Percentiles rank a stretch among this genome's conserved stretches.
These are phyloP conservation scores for Dynastes hyllus DNA, from an alignment of 2,888 invertebrate genomes.

Conservation along the genomic window DNA sequence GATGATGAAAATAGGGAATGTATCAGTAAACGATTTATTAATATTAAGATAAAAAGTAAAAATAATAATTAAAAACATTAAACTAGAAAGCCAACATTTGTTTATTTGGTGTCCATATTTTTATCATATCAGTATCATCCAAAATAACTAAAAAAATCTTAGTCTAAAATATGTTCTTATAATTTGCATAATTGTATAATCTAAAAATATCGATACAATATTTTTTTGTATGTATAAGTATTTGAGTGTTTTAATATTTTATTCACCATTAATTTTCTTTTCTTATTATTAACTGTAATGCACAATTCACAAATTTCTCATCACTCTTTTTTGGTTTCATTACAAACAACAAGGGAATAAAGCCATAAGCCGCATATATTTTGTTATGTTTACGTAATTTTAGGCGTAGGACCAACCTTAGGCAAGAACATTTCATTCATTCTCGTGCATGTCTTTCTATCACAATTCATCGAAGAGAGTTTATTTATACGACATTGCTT, in stretches of 20 bases:
- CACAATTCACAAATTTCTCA: slow-evolving; percentile 46
- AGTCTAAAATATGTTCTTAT: slow-evolving; percentile 51
- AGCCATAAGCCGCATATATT: slow-evolving; percentile 42
- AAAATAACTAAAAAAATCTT: slow-evolving; percentile 50
- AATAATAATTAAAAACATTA: slow-evolving; percentile 35
- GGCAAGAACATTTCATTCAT: no score
- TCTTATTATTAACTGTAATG: slow-evolving; percentile 34
- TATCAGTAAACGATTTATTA: slow-evolving; percentile 26
- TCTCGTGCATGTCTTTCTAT: no score
- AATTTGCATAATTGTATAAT: slow-evolving; percentile 50
- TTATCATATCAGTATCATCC: slow-evolving; percentile 33
- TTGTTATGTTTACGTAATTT: slow-evolving; percentile 21
- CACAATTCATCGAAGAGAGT: no score
- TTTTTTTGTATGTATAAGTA: slow-evolving; percentile 33
- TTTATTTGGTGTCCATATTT: slow-evolving; percentile 52
- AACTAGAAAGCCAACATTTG: slow-evolving; percentile 51
- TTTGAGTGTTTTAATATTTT: slow-evolving; percentile 21
- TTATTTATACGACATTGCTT: no score
- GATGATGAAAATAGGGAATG: slow-evolving; percentile 44
- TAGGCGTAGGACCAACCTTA: not conserved
- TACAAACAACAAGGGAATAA: slow-evolving; percentile 26
- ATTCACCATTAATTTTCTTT: slow-evolving; percentile 10
- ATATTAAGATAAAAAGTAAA: slow-evolving; percentile 15
- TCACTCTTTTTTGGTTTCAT: slow-evolving; percentile 24
- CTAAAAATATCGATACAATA: slow-evolving; percentile 53